These are phyloP conservation scores for Erebia palarica DNA, from an alignment of 2,888 invertebrate species.

Conservation along the genomic window DNA sequence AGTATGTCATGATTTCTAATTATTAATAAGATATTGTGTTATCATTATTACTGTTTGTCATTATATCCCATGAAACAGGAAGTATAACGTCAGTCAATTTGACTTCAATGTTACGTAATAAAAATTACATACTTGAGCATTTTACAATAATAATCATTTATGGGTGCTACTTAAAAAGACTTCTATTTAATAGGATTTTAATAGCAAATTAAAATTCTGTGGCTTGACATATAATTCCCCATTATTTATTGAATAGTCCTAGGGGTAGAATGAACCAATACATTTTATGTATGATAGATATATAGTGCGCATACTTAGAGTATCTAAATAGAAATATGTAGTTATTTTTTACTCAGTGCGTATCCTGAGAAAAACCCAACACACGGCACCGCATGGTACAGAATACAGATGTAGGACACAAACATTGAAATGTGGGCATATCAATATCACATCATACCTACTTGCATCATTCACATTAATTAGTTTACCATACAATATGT, in stretches of 20 bases:
- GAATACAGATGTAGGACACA: slow-evolving; percentile 13
- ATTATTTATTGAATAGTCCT: neutral
- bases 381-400: slow-evolving; percentile 20
- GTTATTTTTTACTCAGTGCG: neutral
- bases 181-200: too few species aligned
- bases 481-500: neutral
- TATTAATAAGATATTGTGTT: too few species aligned
- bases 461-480: neutral
- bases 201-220: too few species aligned
- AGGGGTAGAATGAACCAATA: neutral
- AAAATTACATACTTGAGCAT: too few species aligned
- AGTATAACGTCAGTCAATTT: too few species aligned
- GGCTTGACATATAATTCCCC: too few species aligned
- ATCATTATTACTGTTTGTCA: too few species aligned
- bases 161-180: too few species aligned
- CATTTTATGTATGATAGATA: neutral
- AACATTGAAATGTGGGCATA: slow-evolving; percentile 7
- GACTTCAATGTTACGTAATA: too few species aligned
- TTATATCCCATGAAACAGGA: too few species aligned
- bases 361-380: slow-evolving; percentile 11
- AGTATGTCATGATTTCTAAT: too few species aligned
- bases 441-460: slow-evolving; percentile 8
- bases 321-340: slow-evolving; percentile 3
- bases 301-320: neutral
- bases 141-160: too few species aligned